Evolutionary conservation across 2,888 invertebrate species (phyloP).

Genomic region (Choreutis nemorana): DNA sequence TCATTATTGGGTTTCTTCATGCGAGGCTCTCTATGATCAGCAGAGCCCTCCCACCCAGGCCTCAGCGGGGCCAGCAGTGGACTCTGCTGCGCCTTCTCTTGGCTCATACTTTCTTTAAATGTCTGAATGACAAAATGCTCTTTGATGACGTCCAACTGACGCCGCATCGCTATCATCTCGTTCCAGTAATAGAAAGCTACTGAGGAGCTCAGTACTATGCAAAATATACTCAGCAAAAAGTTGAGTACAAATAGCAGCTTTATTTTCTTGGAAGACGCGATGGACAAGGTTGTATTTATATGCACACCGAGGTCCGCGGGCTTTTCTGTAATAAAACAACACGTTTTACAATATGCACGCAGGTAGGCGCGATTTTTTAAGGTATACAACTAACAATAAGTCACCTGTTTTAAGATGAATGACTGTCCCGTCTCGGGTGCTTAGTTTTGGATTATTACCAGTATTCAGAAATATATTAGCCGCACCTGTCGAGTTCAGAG

Average conservation of each 20-base stretch:
- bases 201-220: slow-evolving; percentile 44
- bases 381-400: slow-evolving; percentile 9
- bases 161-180: slow-evolving; percentile 44
- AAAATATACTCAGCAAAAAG: slow-evolving; percentile 46
- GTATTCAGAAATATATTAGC: slow-evolving; percentile 56
- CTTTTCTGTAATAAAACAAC: slow-evolving; percentile 36
- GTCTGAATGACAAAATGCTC: slow-evolving; percentile 39
- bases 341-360: slow-evolving; percentile 4
- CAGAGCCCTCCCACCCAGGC: slow-evolving; percentile 17
- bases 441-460: slow-evolving; percentile 41
- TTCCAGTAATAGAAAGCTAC: slow-evolving; percentile 55
- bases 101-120: slow-evolving; percentile 19
- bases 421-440: slow-evolving; percentile 43
- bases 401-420: slow-evolving; percentile 59
- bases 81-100: slow-evolving; percentile 29
- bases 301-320: slow-evolving; percentile 53
- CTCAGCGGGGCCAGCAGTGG: slow-evolving; percentile 25
- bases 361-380: background rate
- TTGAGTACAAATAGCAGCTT: slow-evolving; percentile 49
- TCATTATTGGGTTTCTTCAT: slow-evolving; percentile 19
- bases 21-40: slow-evolving; percentile 27
- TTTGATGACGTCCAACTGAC: slow-evolving; percentile 39
- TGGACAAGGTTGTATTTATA: slow-evolving; percentile 53
- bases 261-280: slow-evolving; percentile 61
- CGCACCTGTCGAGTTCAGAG: slow-evolving; percentile 47